These are phyloP conservation scores for Lepidurus couesii DNA, from an alignment of 1,140 invertebrate species.

Conservation along the genomic window DNA sequence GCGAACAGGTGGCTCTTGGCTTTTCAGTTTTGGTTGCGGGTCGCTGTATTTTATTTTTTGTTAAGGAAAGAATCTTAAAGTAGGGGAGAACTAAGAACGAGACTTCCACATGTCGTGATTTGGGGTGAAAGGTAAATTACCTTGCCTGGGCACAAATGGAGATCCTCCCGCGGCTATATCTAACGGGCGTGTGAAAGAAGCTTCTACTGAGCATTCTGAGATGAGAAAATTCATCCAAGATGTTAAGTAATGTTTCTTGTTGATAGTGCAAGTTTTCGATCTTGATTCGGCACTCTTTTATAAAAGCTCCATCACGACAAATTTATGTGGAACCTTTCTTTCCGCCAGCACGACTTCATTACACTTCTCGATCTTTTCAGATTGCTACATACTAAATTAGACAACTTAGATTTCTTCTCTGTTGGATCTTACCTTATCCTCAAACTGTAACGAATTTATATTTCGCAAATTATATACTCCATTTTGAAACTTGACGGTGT, in stretches of 20 bases:
- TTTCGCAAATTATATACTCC: background rate
- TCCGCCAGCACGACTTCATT: slow-evolving; percentile 1
- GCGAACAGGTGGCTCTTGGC: background rate
- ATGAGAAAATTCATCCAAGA: background rate
- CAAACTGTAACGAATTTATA: background rate
- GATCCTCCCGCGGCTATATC: background rate
- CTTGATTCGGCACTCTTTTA: background rate
- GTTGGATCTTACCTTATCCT: background rate
- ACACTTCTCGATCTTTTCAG: background rate
- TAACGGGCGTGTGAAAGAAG: slow-evolving; percentile 7
- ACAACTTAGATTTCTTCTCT: background rate
- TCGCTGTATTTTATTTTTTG: background rate
- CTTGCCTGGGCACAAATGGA: slow-evolving; percentile 1
- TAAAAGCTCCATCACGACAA: slow-evolving; percentile 5
- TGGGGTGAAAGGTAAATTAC: slow-evolving; percentile 22
- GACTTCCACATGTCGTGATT: slow-evolving; percentile 8
- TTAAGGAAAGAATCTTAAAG: background rate
- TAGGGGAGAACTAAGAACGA: background rate
- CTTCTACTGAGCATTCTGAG: background rate
- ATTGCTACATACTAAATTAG: slow-evolving; percentile 1
- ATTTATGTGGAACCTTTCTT: background rate
- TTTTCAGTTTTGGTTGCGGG: background rate
- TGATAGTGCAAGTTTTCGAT: background rate
- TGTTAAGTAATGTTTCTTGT: background rate
- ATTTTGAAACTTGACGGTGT: background rate